phyloP scores from a whole-genome alignment of 1,140 invertebrate genomes.

The Cyclargus thomasi region DNA sequence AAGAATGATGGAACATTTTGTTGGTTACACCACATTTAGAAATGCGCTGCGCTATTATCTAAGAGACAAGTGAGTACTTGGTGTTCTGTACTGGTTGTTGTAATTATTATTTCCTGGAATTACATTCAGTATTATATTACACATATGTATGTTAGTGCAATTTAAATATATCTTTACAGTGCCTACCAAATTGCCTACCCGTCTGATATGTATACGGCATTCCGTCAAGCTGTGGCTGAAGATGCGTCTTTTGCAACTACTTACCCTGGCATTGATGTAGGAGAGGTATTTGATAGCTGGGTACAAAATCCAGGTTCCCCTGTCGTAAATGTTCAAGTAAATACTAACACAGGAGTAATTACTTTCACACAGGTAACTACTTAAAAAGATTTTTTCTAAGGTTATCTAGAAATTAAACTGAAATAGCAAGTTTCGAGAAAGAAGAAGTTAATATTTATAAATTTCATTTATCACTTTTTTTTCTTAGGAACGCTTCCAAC shows the following conservation, averaged over 20 bases:
- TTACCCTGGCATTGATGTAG: conserved; percentile 60
- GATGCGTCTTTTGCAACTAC: conserved; percentile 82
- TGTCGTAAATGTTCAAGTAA: conserved; percentile 76
- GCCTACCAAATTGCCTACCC: conserved; percentile 77
- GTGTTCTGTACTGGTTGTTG: too few relatives aligned
- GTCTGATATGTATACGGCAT: conserved; percentile 77
- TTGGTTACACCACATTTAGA: conserved; percentile 80
- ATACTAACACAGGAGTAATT: conserved; percentile 53
- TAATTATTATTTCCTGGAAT: too few relatives aligned
- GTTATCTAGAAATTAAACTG: too few relatives aligned
- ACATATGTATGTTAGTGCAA: too few relatives aligned
- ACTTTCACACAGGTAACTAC: conserved; percentile 50
- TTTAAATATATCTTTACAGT: conserved; percentile 40
- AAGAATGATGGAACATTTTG: conserved; percentile 84
- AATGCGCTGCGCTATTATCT: conserved; percentile 77
- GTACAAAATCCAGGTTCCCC: conserved; percentile 85
- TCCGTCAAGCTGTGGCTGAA: conserved; percentile 79
- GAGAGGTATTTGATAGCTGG: conserved; percentile 81
- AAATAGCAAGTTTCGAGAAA: too few relatives aligned
- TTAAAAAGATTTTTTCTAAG: conserved; percentile 14
- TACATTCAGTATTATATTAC: too few relatives aligned
- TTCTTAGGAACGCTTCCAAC: conserved; percentile 73
- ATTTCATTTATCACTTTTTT: neutral
- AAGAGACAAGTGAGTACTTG: conserved; percentile 61
- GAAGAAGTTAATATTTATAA: too few relatives aligned